phyloP scores from a whole-genome alignment of 2,797 vertebrate genomes.

The Silurus aristotelis region DNA sequence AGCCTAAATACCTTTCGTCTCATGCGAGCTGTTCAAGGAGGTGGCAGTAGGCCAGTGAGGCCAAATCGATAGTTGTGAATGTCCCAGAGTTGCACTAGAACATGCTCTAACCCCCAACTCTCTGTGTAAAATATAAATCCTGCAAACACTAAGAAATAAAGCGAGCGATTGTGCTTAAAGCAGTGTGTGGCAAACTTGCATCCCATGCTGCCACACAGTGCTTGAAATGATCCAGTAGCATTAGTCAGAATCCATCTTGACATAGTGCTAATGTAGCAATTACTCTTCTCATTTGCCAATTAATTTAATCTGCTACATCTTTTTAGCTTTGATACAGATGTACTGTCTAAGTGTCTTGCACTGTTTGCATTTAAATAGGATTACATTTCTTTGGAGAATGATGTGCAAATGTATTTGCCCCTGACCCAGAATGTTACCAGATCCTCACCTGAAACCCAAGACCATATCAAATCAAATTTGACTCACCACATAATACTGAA shows the following conservation, averaged over 20 bases:
- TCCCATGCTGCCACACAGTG: neutral
- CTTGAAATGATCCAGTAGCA: constrained; percentile 20
- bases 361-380: neutral
- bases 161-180: neutral
- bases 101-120: constrained; percentile 37
- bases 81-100: constrained; percentile 21
- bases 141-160: constrained; percentile 19
- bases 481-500: neutral
- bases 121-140: constrained; percentile 31
- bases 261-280: constrained; percentile 11
- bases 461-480: constrained; percentile 8
- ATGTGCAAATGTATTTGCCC: constrained; percentile 8
- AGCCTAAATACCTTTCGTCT: constrained; percentile 11
- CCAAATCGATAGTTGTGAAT: constrained; percentile 26
- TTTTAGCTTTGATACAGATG: constrained; percentile 17
- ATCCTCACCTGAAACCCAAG: neutral
- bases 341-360: neutral
- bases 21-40: constrained; percentile 9
- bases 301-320: constrained; percentile 19
- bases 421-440: constrained; percentile 27
- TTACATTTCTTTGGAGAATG: constrained; percentile 2
- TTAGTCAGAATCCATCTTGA: constrained; percentile 24
- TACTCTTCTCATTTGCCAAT: neutral
- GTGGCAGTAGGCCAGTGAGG: neutral
- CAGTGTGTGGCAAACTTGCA: neutral